Evolutionary conservation across 2,797 vertebrate genomes (phyloP).

Genomic region (Meda fulgida): DNA sequence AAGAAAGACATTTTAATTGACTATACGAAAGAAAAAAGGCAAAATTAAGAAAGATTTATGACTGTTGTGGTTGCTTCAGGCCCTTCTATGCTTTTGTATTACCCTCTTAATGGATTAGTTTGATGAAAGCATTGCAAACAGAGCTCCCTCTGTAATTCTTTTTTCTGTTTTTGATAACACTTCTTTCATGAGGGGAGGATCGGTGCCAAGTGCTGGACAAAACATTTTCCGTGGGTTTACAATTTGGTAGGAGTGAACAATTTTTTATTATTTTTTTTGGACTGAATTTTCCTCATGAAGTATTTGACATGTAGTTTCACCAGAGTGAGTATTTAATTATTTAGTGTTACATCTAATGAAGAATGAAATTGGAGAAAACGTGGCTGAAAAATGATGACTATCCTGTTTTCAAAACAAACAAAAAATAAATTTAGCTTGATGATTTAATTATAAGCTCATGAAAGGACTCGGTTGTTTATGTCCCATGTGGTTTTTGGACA

Average conservation of each 20-base stretch:
- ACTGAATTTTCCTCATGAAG: background rate
- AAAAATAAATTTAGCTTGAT: background rate
- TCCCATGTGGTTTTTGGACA: slow-evolving; percentile 24
- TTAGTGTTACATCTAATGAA: background rate
- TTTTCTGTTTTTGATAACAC: slow-evolving; percentile 9
- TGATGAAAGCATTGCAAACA: slow-evolving; percentile 4
- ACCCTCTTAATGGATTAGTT: background rate
- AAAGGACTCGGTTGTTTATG: slow-evolving; percentile 31
- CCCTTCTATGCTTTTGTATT: background rate
- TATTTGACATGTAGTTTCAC: background rate
- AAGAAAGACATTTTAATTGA: background rate
- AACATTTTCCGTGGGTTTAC: background rate
- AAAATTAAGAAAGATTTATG: background rate
- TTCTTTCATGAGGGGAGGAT: slow-evolving; percentile 16
- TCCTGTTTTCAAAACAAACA: background rate
- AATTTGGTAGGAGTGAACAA: background rate
- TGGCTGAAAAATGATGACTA: background rate
- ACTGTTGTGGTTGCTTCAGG: background rate
- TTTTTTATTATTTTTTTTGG: background rate
- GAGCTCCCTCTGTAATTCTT: background rate
- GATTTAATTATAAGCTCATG: slow-evolving; percentile 22
- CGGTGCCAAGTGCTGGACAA: slow-evolving; percentile 3
- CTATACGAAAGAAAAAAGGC: background rate
- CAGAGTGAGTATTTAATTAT: background rate
- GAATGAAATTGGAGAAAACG: background rate